A percentile compares a stretch with the other conserved stretches of the same genome.
These are phyloP conservation scores for Turnix velox DNA, from an alignment of 2,113 vertebrate genomes.

Conservation along the genomic window DNA sequence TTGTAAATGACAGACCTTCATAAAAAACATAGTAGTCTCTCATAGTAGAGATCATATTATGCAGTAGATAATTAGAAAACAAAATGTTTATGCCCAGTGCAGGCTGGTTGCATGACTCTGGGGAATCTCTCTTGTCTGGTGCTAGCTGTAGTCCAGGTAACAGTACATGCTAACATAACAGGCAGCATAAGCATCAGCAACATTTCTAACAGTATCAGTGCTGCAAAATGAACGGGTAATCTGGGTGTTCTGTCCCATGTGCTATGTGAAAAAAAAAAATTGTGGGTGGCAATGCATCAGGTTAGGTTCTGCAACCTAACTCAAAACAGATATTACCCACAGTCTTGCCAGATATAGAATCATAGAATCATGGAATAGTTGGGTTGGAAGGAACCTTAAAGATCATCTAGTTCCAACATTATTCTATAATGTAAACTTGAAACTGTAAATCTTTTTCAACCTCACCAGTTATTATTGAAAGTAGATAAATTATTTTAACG, in stretches of 20 bases:
- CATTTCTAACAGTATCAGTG: rapidly evolving
- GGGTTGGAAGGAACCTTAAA: no score
- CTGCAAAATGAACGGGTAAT: not conserved
- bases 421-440: not conserved
- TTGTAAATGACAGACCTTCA: not conserved
- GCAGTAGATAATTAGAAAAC: not conserved
- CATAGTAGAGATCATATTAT: not conserved
- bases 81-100: not conserved
- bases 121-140: not conserved
- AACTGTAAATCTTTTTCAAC: not conserved
- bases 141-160: not conserved
- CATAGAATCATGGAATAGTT: no score
- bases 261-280: not conserved
- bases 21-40: not conserved
- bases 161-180: not conserved
- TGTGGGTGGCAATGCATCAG: no score
- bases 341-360: not conserved
- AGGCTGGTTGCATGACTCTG: not conserved
- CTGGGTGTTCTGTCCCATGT: not conserved
- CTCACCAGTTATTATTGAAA: not conserved
- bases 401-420: no score
- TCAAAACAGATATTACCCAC: not conserved
- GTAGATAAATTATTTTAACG: not conserved
- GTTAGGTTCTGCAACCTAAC: not conserved
- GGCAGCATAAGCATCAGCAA: not conserved